These are phyloP conservation scores for Chlorodrepanis virens DNA, from an alignment of 2,113 vertebrate species.

Conservation along the genomic window DNA sequence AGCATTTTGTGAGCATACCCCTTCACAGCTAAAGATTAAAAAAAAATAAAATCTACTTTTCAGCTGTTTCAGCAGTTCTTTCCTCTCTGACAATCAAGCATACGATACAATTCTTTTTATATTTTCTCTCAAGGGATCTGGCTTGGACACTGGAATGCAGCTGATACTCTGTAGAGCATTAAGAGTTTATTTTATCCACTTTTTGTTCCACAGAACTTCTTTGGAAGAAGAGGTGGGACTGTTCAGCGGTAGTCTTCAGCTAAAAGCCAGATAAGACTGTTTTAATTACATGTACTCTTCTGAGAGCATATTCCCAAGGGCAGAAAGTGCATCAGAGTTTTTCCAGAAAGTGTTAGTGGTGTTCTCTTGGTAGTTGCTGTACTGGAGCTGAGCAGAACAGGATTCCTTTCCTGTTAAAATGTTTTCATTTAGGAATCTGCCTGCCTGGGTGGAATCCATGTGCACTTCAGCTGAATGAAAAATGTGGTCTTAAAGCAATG, in stretches of 20 bases:
- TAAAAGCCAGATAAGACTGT: not conserved
- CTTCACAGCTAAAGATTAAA: not conserved
- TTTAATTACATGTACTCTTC: not conserved
- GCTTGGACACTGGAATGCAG: conserved; percentile 6
- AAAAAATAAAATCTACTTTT: not conserved
- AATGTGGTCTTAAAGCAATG: not conserved
- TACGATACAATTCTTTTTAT: not conserved
- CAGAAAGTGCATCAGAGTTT: not conserved
- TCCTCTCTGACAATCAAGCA: conserved; percentile 10
- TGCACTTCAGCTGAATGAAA: not conserved
- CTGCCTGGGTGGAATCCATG: not conserved
- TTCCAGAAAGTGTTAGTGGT: not conserved
- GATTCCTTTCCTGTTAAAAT: not conserved
- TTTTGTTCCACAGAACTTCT: conserved; percentile 17
- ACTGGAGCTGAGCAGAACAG: not conserved
- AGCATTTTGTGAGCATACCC: not conserved
- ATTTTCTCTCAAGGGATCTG: conserved; percentile 1
- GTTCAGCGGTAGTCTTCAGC: not conserved
- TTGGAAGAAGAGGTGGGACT: conserved; percentile 23
- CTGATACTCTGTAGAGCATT: not conserved
- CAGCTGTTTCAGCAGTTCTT: not conserved
- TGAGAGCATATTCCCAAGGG: not conserved
- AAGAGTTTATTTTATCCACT: not conserved
- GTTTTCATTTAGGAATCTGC: not conserved
- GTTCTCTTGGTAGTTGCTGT: not conserved